Evolutionary conservation across 2,888 invertebrate genomes (phyloP).

Genomic region (Limnephilus marmoratus): DNA sequence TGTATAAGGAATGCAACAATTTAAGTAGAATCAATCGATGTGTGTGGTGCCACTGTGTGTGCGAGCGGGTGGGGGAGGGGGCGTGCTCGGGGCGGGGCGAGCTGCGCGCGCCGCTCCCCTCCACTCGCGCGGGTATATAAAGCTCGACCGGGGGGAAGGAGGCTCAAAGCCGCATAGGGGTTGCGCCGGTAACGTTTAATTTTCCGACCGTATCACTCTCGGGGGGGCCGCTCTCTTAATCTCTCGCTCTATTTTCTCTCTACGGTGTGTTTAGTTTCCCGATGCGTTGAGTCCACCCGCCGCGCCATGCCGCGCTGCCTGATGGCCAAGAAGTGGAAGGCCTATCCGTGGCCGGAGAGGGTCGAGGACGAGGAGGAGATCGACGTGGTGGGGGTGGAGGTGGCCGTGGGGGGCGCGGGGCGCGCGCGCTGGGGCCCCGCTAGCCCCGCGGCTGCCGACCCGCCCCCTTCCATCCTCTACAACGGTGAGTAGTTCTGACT

Average conservation of each 20-base stretch:
- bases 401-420: slow-evolving; percentile 85
- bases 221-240: slow-evolving; percentile 66
- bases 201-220: slow-evolving; percentile 61
- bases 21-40: slow-evolving; percentile 66
- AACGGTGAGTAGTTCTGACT: slow-evolving; percentile 79
- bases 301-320: slow-evolving; percentile 94
- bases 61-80: slow-evolving; percentile 65
- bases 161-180: slow-evolving; percentile 75
- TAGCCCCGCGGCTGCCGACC: slow-evolving; percentile 84
- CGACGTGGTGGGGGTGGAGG: slow-evolving; percentile 89
- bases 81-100: slow-evolving; percentile 71
- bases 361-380: slow-evolving; percentile 84
- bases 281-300: slow-evolving; percentile 77
- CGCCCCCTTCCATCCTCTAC: slow-evolving; percentile 86
- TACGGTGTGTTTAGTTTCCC: slow-evolving; percentile 59
- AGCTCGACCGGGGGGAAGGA: slow-evolving; percentile 71
- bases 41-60: slow-evolving; percentile 50
- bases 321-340: slow-evolving; percentile 98
- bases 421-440: slow-evolving; percentile 78
- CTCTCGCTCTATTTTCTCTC: slow-evolving; percentile 65
- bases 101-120: slow-evolving; percentile 66
- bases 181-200: slow-evolving; percentile 71
- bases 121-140: slow-evolving; percentile 73
- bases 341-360: slow-evolving; percentile 86
- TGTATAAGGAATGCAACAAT: slow-evolving; percentile 65